Evolutionary conservation across 2,797 vertebrate species (phyloP), one percentile per base, ranked within the genome.

Genomic region (Enteromius viviparus): DNA sequence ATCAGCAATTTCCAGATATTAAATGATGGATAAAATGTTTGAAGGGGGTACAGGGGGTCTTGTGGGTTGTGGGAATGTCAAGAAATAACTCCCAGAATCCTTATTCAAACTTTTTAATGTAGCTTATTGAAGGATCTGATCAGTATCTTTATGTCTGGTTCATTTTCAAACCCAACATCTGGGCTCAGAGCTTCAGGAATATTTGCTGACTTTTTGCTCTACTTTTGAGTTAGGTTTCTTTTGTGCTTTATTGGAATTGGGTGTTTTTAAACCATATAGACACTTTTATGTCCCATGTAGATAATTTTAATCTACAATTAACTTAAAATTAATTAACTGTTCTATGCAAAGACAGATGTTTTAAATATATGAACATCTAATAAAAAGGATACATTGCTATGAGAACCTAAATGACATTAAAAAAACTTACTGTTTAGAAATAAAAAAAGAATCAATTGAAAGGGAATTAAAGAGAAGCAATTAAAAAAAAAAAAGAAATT

Each of bases 81-180:
- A 51, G 74, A 64, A 72, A 72, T 84, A 65, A 79, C 69, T 82
- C 82, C 68, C 78, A 83, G 83, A 71, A 76, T 74, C 69, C 68
- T 40, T 80, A 53, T 32, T 45, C 26, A 34, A 42, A 64, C 40
- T 77, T 62, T 47, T 62, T 47, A 62, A 60, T 42, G 58, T 76
- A 26, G 37, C 76, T 62, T 40, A 29, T 64, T 64, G 76, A 78
- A 66, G 26, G 76, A 77, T 47, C 45, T 66, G 45, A 78, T 49
- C 8, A n/a, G 14, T 51, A 78, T 65, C 60, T 65, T 66, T 37
- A 34, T 49, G 21, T 66, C 19, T 65, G 60, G 60, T 51, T 66
- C 4, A 51, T 78, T 78, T 78, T 78, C 7, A 37, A 64, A 29
- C 58, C 58, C 55, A 26, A 62, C 75, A 29, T 62, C 55, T 77